Conservation (phyloP, 2,888 invertebrate genomes). For the Parelbella ahira region DNA sequence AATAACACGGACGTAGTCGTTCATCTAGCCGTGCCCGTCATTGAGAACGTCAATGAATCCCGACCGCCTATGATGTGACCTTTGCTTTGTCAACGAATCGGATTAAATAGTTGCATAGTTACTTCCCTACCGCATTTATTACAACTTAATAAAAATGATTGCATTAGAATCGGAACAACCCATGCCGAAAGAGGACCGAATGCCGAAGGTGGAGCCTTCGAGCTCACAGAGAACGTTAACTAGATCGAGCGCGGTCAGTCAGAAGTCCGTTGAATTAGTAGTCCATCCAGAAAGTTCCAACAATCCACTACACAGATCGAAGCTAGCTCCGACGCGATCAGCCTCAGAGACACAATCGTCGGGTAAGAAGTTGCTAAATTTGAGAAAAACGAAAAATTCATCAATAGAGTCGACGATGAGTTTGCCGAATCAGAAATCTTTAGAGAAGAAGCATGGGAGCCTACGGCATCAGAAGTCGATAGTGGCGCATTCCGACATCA, state of each 20-base stretch:
- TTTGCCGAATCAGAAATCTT: conserved; percentile 74
- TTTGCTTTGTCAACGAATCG: conserved; percentile 29
- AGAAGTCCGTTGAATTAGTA: conserved; percentile 81
- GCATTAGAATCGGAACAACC: conserved; percentile 69
- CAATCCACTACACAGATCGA: conserved; percentile 71
- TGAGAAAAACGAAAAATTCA: conserved; percentile 74
- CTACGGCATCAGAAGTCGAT: conserved; percentile 82
- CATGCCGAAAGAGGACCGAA: conserved; percentile 56
- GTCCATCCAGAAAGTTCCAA: conserved; percentile 72
- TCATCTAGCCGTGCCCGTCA: conserved; percentile 68
- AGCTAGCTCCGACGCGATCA: conserved; percentile 68
- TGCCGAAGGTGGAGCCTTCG: conserved; percentile 57
- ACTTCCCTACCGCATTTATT: conserved; percentile 19
- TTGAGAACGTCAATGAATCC: conserved; percentile 64
- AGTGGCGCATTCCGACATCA: conserved; percentile 81
- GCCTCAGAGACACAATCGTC: conserved; percentile 71
- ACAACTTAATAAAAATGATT: conserved; percentile 53
- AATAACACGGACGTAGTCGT: conserved; percentile 60
- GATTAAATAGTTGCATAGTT: conserved; percentile 22
- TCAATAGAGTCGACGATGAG: conserved; percentile 78
- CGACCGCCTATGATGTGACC: conserved; percentile 73
- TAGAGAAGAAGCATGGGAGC: conserved; percentile 77
- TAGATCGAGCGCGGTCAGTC: conserved; percentile 81
- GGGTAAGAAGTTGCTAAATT: conserved; percentile 65
- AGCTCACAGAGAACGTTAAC: conserved; percentile 79